Evolutionary conservation across 1,140 invertebrate genomes (phyloP).

Genomic region (Micrasema minimum): DNA sequence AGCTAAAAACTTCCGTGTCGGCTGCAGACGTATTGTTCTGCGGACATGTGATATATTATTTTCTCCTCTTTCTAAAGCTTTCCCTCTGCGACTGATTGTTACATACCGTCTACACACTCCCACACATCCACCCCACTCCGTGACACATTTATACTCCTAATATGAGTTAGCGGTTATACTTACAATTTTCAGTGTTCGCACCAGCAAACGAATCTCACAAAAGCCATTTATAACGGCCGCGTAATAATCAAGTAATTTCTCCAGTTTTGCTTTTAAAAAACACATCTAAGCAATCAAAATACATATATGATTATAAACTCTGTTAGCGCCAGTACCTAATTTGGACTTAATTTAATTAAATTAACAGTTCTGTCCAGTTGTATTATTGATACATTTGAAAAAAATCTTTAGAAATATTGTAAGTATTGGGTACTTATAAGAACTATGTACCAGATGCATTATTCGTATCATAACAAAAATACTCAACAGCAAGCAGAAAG

Average conservation of each 20-base stretch:
- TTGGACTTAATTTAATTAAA: no score
- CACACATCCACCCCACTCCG: background rate
- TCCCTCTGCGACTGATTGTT: background rate
- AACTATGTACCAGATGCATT: no score
- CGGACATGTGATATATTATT: slow-evolving; percentile 48
- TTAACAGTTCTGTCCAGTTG: no score
- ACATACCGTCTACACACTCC: background rate
- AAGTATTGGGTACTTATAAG: no score
- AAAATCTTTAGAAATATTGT: no score
- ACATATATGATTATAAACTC: no score
- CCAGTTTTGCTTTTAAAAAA: no score
- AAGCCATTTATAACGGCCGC: slow-evolving; percentile 6
- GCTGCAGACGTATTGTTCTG: slow-evolving; percentile 40
- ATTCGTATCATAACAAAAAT: no score
- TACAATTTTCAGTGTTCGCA: background rate
- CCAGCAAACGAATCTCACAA: slow-evolving; percentile 11
- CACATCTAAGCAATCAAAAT: no score
- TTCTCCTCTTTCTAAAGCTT: slow-evolving; percentile 21
- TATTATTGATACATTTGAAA: no score
- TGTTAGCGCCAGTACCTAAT: no score
- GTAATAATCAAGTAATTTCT: background rate
- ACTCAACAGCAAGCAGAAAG: no score
- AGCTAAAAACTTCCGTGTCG: slow-evolving; percentile 37
- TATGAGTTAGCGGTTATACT: background rate
- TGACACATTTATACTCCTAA: background rate